Base-by-base conservation (phyloP, 2,113 vertebrate species). In the Colistium nudipinnis region DNA sequence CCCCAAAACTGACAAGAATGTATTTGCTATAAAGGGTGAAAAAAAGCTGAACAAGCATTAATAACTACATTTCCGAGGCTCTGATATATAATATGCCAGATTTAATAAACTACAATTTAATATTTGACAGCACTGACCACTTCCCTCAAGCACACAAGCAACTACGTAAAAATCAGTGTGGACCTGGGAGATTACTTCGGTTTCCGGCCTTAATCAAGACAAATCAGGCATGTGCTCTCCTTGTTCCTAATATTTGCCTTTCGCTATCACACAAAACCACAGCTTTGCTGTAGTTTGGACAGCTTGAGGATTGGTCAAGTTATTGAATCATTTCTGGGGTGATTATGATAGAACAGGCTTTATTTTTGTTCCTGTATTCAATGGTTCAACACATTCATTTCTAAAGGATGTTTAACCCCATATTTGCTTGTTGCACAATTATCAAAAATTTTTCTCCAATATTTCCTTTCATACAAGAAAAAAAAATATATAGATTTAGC, bases 121-220 rank as follows among this genome's bases (percentile, higher is more conserved):
- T 24, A 16, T 47, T 61, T 73, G 45, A 45, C 24, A 22, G 28
- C 28, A n/a, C 2, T 56, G 62, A 66, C 20, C 22, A 10, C 13
- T 35, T 49, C 52, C 20, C 8, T 56, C 7, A 43, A 47, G 43
- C 38, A 65, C 66, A 57, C 19, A 39, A 41, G 48, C 43, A 54
- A 17, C 20, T 52, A n/a, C 45, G n/a, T 19, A n/a, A 54, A 62
- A 78, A 77, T 12, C 27, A 28, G 43, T 12, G 2, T 6, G 6
- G n/a, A 22, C 33, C 24, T 49, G 7, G 36, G 10, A 52, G 24
- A 56, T 43, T 2, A 9, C 43, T 47, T 38, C 45, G 38, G 52
- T 35, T 12, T 2, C 19, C 22, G 38, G 56, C 33, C 41, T 38
- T 51, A 56, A 72, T 72, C 48, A 11, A 22, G 19, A 45, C 12